Base-by-base conservation (phyloP, 1,140 invertebrate genomes). In the Ceratina japonica region DNA sequence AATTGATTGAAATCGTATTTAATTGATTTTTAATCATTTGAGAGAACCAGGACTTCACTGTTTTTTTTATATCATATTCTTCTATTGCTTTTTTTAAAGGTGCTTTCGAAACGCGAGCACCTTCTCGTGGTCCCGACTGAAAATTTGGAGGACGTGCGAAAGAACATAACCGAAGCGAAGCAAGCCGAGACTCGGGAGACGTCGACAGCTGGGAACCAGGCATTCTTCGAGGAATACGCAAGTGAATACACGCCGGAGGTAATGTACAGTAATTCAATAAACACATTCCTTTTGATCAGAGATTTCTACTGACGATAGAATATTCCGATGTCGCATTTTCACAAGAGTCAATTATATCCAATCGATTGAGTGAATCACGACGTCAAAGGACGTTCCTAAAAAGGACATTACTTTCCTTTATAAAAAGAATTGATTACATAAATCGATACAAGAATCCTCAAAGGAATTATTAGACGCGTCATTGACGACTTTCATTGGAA, bases 41-140 rank as follows among this genome's bases (percentile, higher is more conserved):
- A 8, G 10, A 22, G 20, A 59, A 49, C 63, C 5, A 31, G 16
- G 27, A 58, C 37, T 62, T 16, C 18, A 54, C 16, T 37, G 56
- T 56, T 56, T 1, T 18, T 31, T 31, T 31, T 31, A 31, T 44
- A 7, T 44, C 13, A 56, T 16, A 31, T 31, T 31, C 27, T 31
- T 31, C 7, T 56, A 56, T 56, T 16, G 3, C 13, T 59, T 18
- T 63, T 44, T 37, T 73, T 78, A 12, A 80, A 91, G 90, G 82
- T 91, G n/a, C 80, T 91, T 1, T 82, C 90, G 3, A 84, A 89
- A 37, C 82, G 87, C 8, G 86, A 89, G 16, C 89, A 91, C 56
- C 69, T 91, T 59, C 86, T 90, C 5, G 86, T 86, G 3, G 85
- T 88, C 51, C 89, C 89, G 0, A 79, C 84, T 12, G 65, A 20